Base-by-base conservation (phyloP, 2,113 vertebrate species). In the Panthera leo region DNA sequence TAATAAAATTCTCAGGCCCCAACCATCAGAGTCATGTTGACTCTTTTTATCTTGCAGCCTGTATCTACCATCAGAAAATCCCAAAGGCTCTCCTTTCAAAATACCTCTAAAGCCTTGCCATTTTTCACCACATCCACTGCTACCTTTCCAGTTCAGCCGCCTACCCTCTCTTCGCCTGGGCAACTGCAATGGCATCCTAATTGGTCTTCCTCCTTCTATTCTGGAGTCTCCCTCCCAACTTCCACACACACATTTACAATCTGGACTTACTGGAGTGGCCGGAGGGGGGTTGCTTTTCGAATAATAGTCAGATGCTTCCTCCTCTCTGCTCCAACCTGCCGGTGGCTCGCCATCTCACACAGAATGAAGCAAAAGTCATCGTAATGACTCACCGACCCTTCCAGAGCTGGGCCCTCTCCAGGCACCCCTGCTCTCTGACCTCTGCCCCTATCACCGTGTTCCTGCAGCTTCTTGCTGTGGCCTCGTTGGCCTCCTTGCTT, bases 341-440 rank as follows among this genome's bases (percentile, higher is more conserved):
- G 19, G 11, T 68, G 82, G 36, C 73, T 79, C 87, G 34, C 53
- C 23, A 29, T 63, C 4, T 85, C 75, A 55, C 9, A 19, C 2
- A 48, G 76, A 88, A 42, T 45, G 89, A 68, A 79, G 19, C 16
- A 78, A 34, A 85, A 85, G 29, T 36, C 45, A 53, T n/a, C 14
- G 25, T 4, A 39, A 16, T 1, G 42, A 16, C 16, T 51, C 19
- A 5, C 1, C 9, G 36, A 71, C 10, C 3, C 76, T 25, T 88
- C 2, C 2, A 0, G 0, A 21, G 18, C 25, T 27, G 29, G 51
- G 7, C 3, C 13, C 31, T 73, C 42, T n/a, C 8, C n/a, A 0
- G 0, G 7, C 5, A 9, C 31, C 29, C 42, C n/a, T 0, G 5
- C 8, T 18, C 18, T 83, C 79, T 19, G 73, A 65, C 27, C 31